Evolutionary conservation across 2,888 invertebrate species (phyloP), one percentile per base, ranked within the genome.

Genomic region (Archips xylosteana): DNA sequence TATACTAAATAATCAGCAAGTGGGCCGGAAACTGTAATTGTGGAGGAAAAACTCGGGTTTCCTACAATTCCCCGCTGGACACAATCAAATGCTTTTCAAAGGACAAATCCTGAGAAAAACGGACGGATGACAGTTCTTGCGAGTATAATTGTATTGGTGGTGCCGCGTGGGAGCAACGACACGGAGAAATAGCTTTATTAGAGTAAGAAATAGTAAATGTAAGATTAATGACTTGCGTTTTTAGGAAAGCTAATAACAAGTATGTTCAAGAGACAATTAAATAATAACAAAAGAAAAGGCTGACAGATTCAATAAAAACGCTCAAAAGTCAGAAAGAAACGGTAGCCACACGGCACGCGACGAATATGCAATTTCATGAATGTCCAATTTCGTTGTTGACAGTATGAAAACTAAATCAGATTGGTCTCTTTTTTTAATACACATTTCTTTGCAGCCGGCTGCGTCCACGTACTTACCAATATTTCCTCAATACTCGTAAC

Each of bases 101-200:
- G 70, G 70, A 65, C 63, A 45, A 70, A 70, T 70, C 74, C 74
- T 70, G 65, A 65, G 74, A 74, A 74, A 74, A 74, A 70, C 70
- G 64, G 51, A 51, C 64, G 64, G 49, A 68, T 63, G 65, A 60
- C 64, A 64, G 64, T 74, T 64, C 70, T 72, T 66, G 51, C 42
- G 59, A 62, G 61, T 45, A 64, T 74, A 74, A 74, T 74, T 74
- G 65, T 65, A 65, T 61, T 39, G 63, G 63, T 10, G 57, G 64
- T 8, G 34, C 36, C 63, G 69, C 74, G 74, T 74, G 74, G 65
- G 69, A 65, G 68, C 54, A 32, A 36, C 15, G 47, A 34, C 10
- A 12, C 13, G 54, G 51, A 23, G n/a, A 36, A 70, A 54, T 49
- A 69, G 34, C 62, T 68, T 47, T 47, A 57, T 51, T 32, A 12